Conservation (phyloP, 2,113 vertebrate genomes). For the Oceanodroma tethys region DNA sequence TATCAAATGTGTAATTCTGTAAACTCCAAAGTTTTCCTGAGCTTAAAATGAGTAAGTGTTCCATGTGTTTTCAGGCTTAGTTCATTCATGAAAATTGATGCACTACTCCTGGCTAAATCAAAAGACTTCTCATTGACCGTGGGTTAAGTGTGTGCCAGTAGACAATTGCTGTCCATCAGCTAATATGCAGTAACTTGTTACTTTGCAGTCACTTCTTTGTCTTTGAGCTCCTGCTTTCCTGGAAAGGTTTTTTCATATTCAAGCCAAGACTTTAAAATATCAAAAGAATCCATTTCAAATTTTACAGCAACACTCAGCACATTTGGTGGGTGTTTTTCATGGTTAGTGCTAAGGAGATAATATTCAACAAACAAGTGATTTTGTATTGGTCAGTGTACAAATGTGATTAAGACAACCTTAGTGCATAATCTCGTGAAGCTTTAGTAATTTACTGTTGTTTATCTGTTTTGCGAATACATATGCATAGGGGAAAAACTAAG, state of each 20-base stretch:
- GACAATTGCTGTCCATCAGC: neutral
- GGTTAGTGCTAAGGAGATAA: neutral
- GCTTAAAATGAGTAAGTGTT: conserved; percentile 1
- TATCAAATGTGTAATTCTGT: neutral
- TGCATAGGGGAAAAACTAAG: neutral
- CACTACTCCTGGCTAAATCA: neutral
- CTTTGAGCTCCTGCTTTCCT: neutral
- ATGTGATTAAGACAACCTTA: neutral
- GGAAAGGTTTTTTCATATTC: neutral
- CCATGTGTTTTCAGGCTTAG: neutral
- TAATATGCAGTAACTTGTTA: neutral
- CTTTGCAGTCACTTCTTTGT: neutral
- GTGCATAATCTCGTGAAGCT: neutral
- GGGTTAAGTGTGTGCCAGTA: neutral
- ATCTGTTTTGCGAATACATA: neutral
- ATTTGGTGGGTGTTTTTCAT: neutral
- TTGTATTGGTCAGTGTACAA: neutral
- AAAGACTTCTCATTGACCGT: neutral
- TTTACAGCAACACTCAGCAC: neutral
- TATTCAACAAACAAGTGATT: neutral
- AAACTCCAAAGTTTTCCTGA: neutral
- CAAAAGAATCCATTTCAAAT: neutral
- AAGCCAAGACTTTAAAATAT: neutral
- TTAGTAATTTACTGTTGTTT: neutral
- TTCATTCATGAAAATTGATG: neutral